Percentiles rank a stretch among this genome's conserved stretches.
Evolutionary conservation across 2,797 vertebrate species (phyloP).

Genomic region (Rachycentron canadum): DNA sequence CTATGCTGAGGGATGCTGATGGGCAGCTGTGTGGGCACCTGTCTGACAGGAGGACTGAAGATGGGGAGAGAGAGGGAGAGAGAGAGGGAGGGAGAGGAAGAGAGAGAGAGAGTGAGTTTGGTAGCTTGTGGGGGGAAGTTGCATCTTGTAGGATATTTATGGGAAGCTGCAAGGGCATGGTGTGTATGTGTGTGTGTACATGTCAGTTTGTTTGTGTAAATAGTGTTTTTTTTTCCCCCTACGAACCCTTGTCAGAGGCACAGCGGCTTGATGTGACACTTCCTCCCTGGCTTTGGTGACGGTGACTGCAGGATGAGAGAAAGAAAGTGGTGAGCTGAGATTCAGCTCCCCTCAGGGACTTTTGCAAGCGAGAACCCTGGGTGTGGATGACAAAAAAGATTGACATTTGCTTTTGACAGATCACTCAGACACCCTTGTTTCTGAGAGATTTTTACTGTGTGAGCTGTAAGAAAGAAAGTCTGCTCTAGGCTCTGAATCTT

Average conservation of each 20-base stretch:
- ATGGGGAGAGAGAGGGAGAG: constrained; percentile 38
- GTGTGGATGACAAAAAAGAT: constrained; percentile 82
- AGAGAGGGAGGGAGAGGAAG: constrained; percentile 8
- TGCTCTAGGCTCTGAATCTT: constrained; percentile 68
- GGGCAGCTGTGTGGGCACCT: constrained; percentile 86
- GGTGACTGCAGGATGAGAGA: constrained; percentile 70
- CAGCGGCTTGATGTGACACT: constrained; percentile 78
- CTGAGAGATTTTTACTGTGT: constrained; percentile 71
- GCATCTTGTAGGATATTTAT: constrained; percentile 81
- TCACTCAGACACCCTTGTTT: constrained; percentile 79
- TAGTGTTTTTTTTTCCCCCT: constrained; percentile 52
- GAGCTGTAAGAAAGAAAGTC: constrained; percentile 60
- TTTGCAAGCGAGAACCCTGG: constrained; percentile 74
- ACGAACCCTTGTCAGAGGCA: constrained; percentile 77
- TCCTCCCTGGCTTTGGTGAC: constrained; percentile 67
- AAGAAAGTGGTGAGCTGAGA: constrained; percentile 74
- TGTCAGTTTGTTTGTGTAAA: constrained; percentile 76
- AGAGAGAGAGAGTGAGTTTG: constrained; percentile 31
- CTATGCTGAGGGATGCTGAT: constrained; percentile 72
- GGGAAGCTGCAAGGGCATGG: constrained; percentile 77
- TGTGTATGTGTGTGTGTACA: constrained; percentile 41
- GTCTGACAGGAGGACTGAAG: constrained; percentile 74
- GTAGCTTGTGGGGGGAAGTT: constrained; percentile 76
- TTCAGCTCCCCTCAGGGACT: constrained; percentile 72
- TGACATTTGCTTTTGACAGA: constrained; percentile 83